phyloP scores from a whole-genome alignment of 2,888 invertebrate species.

The Trissolcus japonicus region DNA sequence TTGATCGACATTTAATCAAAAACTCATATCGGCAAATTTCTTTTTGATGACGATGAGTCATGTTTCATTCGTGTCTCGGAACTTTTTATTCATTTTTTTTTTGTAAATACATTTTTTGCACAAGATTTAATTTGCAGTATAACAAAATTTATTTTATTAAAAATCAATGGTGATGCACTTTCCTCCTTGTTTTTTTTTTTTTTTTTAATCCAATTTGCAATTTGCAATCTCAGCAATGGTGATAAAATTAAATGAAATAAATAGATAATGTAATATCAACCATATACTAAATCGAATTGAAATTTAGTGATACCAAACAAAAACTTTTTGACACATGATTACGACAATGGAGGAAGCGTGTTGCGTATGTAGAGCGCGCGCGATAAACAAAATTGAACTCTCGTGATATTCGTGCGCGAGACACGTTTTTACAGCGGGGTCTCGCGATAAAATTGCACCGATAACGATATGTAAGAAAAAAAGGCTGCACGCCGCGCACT shows the following conservation, averaged over 20 bases:
- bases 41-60: neutral
- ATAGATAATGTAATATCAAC: neutral
- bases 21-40: neutral
- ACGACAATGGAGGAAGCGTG: slow-evolving; percentile 30
- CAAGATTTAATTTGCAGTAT: neutral
- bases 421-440: slow-evolving; percentile 23
- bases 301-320: neutral
- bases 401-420: slow-evolving; percentile 21
- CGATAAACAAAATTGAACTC: slow-evolving; percentile 35
- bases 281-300: too few relatives aligned
- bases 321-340: neutral
- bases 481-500: slow-evolving; percentile 19
- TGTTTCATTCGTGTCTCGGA: neutral
- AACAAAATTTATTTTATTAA: neutral
- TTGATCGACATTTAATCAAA: slow-evolving; percentile 47
- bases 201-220: neutral
- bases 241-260: neutral
- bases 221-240: neutral
- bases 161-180: too few relatives aligned
- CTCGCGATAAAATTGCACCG: slow-evolving; percentile 15
- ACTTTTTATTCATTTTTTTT: neutral
- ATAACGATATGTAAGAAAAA: slow-evolving; percentile 40
- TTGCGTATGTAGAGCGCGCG: slow-evolving; percentile 4
- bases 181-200: too few relatives aligned
- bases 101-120: neutral